A percentile compares a stretch with the other conserved stretches of the same genome.
phyloP scores from a whole-genome alignment of 2,797 vertebrate species.

The Loriculus beryllinus region DNA sequence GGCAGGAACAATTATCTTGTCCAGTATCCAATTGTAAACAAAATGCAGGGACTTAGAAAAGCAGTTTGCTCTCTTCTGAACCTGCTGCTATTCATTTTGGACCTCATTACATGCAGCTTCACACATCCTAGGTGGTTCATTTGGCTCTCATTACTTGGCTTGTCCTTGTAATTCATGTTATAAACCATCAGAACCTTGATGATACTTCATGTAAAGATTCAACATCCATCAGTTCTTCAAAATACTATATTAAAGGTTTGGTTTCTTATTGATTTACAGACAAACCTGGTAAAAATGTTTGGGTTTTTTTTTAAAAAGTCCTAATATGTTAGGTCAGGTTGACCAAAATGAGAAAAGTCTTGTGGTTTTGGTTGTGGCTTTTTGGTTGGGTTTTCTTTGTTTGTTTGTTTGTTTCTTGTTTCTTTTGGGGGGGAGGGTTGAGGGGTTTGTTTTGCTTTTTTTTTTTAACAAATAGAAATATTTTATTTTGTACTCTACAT shows the following conservation, averaged over 20 bases:
- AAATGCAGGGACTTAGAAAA: neutral
- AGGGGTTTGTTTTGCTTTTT: too few relatives aligned
- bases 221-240: neutral
- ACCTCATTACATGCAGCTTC: neutral
- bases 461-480: neutral
- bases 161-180: neutral
- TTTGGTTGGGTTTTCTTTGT: neutral
- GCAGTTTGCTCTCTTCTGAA: neutral
- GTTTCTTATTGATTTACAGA: neutral
- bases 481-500: neutral
- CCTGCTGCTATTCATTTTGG: neutral
- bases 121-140: neutral
- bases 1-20: neutral
- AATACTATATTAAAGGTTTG: neutral
- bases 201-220: neutral
- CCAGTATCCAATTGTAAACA: neutral
- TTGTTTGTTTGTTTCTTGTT: too few relatives aligned
- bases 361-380: accelerated
- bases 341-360: neutral
- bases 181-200: neutral
- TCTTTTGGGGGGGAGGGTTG: too few relatives aligned
- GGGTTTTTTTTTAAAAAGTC: too few relatives aligned
- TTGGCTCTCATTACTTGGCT: neutral
- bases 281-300: neutral
- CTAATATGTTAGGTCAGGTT: neutral